phyloP scores from a whole-genome alignment of 2,113 vertebrate species.

The Chrysemys picta region DNA sequence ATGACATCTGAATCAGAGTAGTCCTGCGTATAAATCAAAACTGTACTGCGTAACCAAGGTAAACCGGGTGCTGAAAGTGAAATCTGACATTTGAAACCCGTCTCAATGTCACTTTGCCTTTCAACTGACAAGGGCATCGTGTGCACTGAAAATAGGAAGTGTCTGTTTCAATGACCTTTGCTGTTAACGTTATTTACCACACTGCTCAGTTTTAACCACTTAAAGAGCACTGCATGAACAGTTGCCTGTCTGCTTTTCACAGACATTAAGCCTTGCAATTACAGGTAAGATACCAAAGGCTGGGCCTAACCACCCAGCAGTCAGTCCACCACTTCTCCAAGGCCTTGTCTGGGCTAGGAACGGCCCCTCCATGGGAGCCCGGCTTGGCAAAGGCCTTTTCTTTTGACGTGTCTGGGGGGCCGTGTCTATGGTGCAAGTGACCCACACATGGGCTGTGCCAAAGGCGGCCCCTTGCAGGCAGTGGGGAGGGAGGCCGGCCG shows the following conservation, averaged over 20 bases:
- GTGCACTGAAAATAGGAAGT: background rate
- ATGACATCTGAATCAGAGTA: background rate
- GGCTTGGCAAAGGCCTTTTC: no score
- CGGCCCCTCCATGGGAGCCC: no score
- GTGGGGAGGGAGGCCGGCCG: background rate
- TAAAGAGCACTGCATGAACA: accelerated
- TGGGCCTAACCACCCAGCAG: background rate
- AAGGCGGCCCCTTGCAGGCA: constrained; percentile 42
- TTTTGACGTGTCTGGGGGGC: background rate
- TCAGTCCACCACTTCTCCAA: accelerated
- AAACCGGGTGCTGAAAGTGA: background rate
- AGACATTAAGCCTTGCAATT: background rate
- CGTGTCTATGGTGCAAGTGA: background rate
- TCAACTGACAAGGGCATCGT: constrained; percentile 62
- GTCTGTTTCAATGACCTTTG: background rate
- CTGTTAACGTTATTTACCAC: accelerated
- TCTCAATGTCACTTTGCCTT: constrained; percentile 82
- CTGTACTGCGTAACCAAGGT: accelerated
- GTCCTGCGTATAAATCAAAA: background rate
- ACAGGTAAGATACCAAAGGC: background rate
- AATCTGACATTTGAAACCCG: constrained; percentile 68
- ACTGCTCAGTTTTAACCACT: background rate
- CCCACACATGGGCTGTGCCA: background rate
- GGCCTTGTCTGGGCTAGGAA: background rate
- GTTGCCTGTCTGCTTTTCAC: accelerated